These are phyloP conservation scores for Caenorhabditis wallacei DNA, from an alignment of 2,888 invertebrate genomes.

Conservation along the genomic window DNA sequence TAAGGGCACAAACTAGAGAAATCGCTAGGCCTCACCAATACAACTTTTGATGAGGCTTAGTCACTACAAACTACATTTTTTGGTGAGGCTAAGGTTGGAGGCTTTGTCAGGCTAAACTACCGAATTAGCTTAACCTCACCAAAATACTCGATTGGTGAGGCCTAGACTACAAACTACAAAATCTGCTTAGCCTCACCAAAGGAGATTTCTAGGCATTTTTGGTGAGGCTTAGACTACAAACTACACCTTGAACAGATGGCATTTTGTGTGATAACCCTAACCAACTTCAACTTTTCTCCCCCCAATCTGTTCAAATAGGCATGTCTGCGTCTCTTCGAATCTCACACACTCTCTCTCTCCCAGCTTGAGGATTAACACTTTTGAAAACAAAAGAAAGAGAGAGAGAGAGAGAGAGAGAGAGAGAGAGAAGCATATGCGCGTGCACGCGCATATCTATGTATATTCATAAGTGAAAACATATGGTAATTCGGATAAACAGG, in stretches of 20 bases:
- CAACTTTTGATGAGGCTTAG: not conserved
- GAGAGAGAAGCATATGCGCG: conserved; percentile 13
- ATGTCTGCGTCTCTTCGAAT: not conserved
- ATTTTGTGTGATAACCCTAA: not conserved
- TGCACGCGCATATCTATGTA: conserved; percentile 35
- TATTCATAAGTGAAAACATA: conserved; percentile 59
- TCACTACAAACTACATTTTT: not conserved
- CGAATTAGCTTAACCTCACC: too few species aligned
- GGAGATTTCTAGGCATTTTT: not conserved
- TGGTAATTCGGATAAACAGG: conserved; percentile 23
- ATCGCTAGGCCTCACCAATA: too few species aligned
- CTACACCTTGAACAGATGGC: not conserved
- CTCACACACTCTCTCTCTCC: not conserved
- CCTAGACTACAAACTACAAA: too few species aligned
- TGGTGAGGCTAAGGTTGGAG: too few species aligned
- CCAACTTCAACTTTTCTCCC: not conserved
- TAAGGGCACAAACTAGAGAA: too few species aligned
- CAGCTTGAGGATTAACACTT: conserved; percentile 2
- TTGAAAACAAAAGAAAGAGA: conserved; percentile 12
- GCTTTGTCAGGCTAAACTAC: too few species aligned
- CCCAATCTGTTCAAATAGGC: conserved; percentile 14
- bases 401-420: not conserved
- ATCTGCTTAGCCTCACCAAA: too few species aligned
- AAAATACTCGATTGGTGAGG: too few species aligned
- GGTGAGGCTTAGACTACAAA: not conserved